These are phyloP conservation scores for Nymphicus hollandicus DNA, from an alignment of 2,113 vertebrate species.

Conservation along the genomic window DNA sequence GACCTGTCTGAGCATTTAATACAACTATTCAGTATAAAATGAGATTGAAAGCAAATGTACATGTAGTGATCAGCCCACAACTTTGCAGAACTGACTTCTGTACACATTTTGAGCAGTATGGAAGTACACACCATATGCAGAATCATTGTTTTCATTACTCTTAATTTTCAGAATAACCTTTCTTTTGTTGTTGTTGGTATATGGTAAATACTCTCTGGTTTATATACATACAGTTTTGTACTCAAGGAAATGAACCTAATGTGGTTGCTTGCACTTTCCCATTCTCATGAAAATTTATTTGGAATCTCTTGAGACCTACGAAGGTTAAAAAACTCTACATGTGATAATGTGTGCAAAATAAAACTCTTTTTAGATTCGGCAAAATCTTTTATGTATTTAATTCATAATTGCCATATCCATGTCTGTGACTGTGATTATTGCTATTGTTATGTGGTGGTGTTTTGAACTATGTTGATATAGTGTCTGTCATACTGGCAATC, in stretches of 20 bases:
- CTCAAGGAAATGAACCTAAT: not conserved
- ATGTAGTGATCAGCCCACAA: not conserved
- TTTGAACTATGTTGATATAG: not conserved
- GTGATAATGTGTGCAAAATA: not conserved
- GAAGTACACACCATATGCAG: not conserved
- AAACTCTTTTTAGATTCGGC: not conserved
- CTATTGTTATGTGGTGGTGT: not conserved
- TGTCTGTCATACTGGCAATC: not conserved
- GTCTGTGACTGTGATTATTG: not conserved
- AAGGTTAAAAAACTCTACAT: not conserved
- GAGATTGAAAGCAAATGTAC: not conserved
- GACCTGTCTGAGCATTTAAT: not conserved
- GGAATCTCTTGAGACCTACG: not conserved
- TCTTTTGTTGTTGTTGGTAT: not conserved
- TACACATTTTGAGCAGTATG: not conserved
- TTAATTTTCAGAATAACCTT: not conserved
- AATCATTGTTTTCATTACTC: not conserved
- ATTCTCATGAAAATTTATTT: not conserved
- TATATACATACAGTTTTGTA: not conserved
- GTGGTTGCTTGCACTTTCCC: not conserved
- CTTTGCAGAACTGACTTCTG: not conserved
- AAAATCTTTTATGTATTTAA: not conserved
- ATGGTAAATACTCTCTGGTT: not conserved
- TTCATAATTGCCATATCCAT: not conserved
- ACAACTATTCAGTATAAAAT: not conserved